phyloP scores from a whole-genome alignment of 1,140 invertebrate genomes.

The Oreohelix idahoensis region DNA sequence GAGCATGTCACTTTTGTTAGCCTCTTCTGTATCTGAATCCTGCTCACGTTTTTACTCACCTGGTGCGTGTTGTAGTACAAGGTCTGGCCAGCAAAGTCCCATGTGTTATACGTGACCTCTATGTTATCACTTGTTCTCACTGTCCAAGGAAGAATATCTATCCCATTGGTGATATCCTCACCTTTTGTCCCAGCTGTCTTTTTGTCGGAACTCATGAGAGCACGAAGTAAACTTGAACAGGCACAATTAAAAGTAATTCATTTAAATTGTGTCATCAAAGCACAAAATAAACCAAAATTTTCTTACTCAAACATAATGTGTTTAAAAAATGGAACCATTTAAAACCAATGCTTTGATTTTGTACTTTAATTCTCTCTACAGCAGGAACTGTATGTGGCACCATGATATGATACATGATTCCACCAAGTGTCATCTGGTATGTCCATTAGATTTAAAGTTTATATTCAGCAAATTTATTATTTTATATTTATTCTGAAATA shows the following conservation, averaged over 20 bases:
- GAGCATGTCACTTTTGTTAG: too few relatives aligned
- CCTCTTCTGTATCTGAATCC: too few relatives aligned
- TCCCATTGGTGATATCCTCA: conserved; percentile 69
- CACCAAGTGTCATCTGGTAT: too few relatives aligned
- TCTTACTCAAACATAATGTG: too few relatives aligned
- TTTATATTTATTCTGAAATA: too few relatives aligned
- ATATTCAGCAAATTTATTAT: too few relatives aligned
- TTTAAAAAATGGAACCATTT: too few relatives aligned
- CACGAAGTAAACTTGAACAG: conserved; percentile 59
- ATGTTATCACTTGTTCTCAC: conserved; percentile 52
- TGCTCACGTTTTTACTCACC: conserved; percentile 44
- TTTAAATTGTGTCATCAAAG: neutral
- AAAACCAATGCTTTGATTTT: too few relatives aligned
- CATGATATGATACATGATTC: too few relatives aligned
- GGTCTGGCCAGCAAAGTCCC: conserved; percentile 71
- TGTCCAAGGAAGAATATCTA: conserved; percentile 69
- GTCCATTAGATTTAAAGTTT: too few relatives aligned
- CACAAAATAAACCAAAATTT: neutral
- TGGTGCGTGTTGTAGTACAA: conserved; percentile 72
- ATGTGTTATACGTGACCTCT: conserved; percentile 66
- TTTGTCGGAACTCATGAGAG: conserved; percentile 64
- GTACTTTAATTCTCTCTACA: too few relatives aligned
- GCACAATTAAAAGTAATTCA: neutral
- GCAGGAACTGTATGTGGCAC: too few relatives aligned
- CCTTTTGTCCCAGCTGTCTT: conserved; percentile 58